phyloP scores from a whole-genome alignment of 2,888 invertebrate genomes.

The Zele albiditarsus region DNA sequence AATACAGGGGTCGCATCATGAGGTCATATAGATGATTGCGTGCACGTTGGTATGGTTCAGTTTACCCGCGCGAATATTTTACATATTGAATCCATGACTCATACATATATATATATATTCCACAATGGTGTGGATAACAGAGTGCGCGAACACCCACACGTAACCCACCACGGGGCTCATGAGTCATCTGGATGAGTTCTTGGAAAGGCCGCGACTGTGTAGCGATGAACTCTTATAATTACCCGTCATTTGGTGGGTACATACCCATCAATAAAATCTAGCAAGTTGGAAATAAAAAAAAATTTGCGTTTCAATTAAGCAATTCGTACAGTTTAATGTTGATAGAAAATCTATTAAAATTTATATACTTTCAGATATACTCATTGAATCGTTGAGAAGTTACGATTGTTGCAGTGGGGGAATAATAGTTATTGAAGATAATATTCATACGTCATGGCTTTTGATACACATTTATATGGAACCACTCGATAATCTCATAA shows the following conservation, averaged over 20 bases:
- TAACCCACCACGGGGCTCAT: constrained; percentile 56
- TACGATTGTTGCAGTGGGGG: too few species aligned
- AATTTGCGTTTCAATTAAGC: too few species aligned
- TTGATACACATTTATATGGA: too few species aligned
- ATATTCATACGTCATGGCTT: too few species aligned
- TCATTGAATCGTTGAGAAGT: too few species aligned
- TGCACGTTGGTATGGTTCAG: constrained; percentile 17
- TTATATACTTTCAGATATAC: too few species aligned
- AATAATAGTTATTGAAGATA: too few species aligned
- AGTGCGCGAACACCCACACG: constrained; percentile 44
- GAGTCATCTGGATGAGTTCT: constrained; percentile 53
- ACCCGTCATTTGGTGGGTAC: constrained; percentile 4
- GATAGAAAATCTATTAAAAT: too few species aligned
- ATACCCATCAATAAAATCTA: not conserved
- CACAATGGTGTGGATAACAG: constrained; percentile 9
- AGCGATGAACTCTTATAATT: constrained; percentile 45
- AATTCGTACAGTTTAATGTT: too few species aligned
- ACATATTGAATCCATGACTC: constrained; percentile 64
- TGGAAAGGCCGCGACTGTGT: constrained; percentile 41
- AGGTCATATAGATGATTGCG: constrained; percentile 19
- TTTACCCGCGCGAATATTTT: constrained; percentile 54
- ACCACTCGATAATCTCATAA: too few species aligned
- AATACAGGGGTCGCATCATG: constrained; percentile 13
- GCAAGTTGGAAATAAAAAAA: too few species aligned
- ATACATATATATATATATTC: constrained; percentile 52